These are phyloP conservation scores for Petaurus breviceps DNA, from an alignment of 2,113 vertebrate genomes.

Conservation along the genomic window DNA sequence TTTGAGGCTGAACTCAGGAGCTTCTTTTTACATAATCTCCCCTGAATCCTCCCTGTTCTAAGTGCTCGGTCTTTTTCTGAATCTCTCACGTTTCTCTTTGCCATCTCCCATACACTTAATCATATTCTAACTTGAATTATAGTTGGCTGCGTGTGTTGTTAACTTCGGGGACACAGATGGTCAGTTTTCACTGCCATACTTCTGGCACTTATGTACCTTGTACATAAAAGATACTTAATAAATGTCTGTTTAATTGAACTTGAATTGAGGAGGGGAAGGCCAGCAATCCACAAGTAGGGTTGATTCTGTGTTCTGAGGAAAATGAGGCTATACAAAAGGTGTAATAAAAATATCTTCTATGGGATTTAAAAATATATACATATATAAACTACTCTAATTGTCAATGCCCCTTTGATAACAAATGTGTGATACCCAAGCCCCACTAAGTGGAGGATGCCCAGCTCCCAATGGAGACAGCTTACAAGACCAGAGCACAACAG, in stretches of 20 bases:
- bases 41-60: background rate
- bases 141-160: background rate
- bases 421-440: conserved; percentile 53
- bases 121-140: background rate
- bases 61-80: background rate
- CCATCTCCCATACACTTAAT: background rate
- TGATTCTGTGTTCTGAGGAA: conserved; percentile 71
- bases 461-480: conserved; percentile 61
- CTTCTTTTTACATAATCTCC: background rate
- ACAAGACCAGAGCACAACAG: conserved; percentile 45
- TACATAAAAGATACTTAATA: background rate
- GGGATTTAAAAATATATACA: conserved; percentile 74
- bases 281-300: conserved; percentile 12
- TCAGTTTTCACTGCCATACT: background rate
- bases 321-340: conserved; percentile 73
- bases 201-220: background rate
- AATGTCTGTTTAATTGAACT: background rate
- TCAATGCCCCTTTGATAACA: conserved; percentile 66
- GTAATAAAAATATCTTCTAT: conserved; percentile 77
- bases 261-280: background rate
- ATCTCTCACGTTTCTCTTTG: background rate
- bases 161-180: background rate
- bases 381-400: conserved; percentile 55
- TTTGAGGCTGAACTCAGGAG: background rate
- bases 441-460: conserved; percentile 82